phyloP scores from a whole-genome alignment of 2,888 invertebrate species.

The Philonicus albiceps region DNA sequence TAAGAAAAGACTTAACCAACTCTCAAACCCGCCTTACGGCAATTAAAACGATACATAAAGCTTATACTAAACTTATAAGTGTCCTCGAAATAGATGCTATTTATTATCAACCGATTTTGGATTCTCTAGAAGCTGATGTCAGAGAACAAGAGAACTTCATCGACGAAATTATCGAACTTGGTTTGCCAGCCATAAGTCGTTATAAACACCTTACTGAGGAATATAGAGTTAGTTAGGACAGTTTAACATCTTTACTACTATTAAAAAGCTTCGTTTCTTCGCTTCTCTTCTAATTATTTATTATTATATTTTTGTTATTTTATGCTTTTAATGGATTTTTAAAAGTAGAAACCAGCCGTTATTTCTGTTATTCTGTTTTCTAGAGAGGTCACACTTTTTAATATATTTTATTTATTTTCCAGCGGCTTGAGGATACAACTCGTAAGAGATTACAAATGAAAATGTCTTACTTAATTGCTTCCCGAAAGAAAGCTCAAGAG shows the following conservation, averaged over 20 bases:
- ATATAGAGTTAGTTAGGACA: slow-evolving; percentile 33
- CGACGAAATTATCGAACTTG: slow-evolving; percentile 58
- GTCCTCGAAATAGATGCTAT: slow-evolving; percentile 55
- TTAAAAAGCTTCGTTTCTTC: not conserved
- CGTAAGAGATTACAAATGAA: slow-evolving; percentile 55
- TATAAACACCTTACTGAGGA: slow-evolving; percentile 40
- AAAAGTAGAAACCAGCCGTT: not conserved
- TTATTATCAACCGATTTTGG: slow-evolving; percentile 60
- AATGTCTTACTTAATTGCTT: slow-evolving; percentile 53
- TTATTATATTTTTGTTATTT: too few species aligned
- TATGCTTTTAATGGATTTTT: too few species aligned
- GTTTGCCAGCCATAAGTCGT: slow-evolving; percentile 57
- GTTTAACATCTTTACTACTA: not conserved
- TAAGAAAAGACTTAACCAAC: slow-evolving; percentile 58
- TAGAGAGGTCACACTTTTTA: not conserved
- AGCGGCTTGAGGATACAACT: slow-evolving; percentile 55
- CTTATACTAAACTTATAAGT: slow-evolving; percentile 59
- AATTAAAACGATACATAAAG: slow-evolving; percentile 57
- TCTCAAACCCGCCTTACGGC: slow-evolving; percentile 59
- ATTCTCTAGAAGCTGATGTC: slow-evolving; percentile 58
- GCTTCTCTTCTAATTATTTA: not conserved
- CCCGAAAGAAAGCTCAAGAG: slow-evolving; percentile 50
- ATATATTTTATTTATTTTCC: not conserved
- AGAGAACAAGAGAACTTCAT: slow-evolving; percentile 60
- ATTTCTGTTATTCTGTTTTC: not conserved